These are phyloP conservation scores for Gasterosteus nipponicus DNA, from an alignment of 2,113 vertebrate genomes.

Conservation along the genomic window DNA sequence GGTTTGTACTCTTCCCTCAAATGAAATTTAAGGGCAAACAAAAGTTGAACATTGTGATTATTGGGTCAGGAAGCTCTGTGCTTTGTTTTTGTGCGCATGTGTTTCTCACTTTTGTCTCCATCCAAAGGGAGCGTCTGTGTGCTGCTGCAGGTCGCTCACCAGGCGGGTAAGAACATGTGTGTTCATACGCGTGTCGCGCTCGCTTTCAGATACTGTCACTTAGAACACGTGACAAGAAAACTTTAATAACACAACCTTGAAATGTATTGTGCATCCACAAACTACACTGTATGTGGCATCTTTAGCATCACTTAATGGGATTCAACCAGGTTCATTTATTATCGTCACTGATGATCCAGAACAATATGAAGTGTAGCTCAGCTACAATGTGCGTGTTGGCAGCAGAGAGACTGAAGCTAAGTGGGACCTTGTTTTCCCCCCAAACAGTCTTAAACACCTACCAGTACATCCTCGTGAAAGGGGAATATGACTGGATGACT, in stretches of 20 bases:
- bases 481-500: neutral
- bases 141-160: neutral
- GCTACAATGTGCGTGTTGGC: too few relatives aligned
- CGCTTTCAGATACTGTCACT: too few relatives aligned
- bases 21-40: neutral
- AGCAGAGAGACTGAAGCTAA: too few relatives aligned
- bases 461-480: neutral
- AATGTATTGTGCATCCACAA: neutral
- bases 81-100: neutral
- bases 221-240: too few relatives aligned
- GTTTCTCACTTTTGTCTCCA: neutral
- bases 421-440: neutral
- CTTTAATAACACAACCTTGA: too few relatives aligned
- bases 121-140: neutral
- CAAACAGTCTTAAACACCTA: neutral
- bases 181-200: too few relatives aligned
- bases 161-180: constrained; percentile 6
- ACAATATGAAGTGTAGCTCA: neutral
- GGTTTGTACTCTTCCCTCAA: constrained; percentile 8
- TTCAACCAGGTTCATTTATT: neutral
- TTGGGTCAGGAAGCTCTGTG: neutral
- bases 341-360: neutral
- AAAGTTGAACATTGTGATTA: neutral
- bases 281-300: neutral
- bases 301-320: neutral